Conservation (phyloP, 2,797 vertebrate species). For the Xenentodon cancila region DNA sequence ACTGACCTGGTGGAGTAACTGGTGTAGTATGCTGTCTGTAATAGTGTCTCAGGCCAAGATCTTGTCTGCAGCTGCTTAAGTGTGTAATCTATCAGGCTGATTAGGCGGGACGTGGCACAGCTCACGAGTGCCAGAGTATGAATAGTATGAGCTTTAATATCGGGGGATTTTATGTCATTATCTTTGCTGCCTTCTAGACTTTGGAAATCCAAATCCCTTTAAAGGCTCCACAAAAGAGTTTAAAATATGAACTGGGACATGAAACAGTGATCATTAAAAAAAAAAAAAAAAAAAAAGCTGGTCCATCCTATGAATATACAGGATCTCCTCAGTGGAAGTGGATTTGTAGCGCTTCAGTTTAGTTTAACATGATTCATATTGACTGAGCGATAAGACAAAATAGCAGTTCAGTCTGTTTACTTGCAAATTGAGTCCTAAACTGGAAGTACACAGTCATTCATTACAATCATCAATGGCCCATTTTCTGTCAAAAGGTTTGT, state of each 20-base stretch:
- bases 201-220: background rate
- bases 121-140: background rate
- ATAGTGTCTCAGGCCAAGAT: slow-evolving; percentile 27
- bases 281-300: no score
- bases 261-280: no score
- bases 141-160: background rate
- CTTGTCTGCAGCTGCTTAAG: slow-evolving; percentile 17
- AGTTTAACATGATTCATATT: no score
- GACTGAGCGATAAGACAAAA: no score
- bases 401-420: no score
- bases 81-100: slow-evolving; percentile 12
- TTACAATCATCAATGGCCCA: no score
- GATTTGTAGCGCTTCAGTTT: no score
- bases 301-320: no score
- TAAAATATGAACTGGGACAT: background rate
- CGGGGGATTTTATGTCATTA: slow-evolving; percentile 9
- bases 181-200: slow-evolving; percentile 5
- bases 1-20: slow-evolving; percentile 33
- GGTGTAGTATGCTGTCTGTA: slow-evolving; percentile 21
- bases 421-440: no score
- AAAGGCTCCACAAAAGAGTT: background rate
- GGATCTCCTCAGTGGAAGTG: no score
- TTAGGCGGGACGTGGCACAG: background rate
- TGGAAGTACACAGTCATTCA: no score
- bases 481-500: no score